These are phyloP conservation scores for Desoria tigrina DNA, from an alignment of 2,888 invertebrate species.

Conservation along the genomic window DNA sequence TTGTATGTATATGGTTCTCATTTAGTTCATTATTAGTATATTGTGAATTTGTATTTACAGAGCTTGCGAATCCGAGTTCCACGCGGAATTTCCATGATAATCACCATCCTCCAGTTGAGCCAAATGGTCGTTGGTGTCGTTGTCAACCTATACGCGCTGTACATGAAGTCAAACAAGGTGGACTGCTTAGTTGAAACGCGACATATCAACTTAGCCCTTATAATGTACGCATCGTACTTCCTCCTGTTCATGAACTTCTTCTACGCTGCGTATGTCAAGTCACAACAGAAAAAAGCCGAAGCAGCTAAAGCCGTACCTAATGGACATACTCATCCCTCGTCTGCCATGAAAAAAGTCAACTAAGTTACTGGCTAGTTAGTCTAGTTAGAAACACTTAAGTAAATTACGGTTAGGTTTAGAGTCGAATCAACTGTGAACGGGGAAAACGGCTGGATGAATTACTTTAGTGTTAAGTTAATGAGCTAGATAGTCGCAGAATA, in stretches of 20 bases:
- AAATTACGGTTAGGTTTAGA: no score
- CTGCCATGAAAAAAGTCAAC: slow-evolving; percentile 2
- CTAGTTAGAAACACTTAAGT: no score
- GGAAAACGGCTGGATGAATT: no score
- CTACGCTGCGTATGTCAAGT: slow-evolving; percentile 74
- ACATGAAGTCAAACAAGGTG: slow-evolving; percentile 62
- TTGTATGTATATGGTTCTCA: no score
- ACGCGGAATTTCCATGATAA: slow-evolving; percentile 80
- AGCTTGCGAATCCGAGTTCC: slow-evolving; percentile 64
- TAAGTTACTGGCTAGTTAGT: no score
- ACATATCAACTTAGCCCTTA: slow-evolving; percentile 81
- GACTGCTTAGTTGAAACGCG: slow-evolving; percentile 81
- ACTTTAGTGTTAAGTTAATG: no score
- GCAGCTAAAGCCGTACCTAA: background rate
- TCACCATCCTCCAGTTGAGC: slow-evolving; percentile 65
- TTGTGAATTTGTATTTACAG: background rate
- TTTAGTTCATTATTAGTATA: no score
- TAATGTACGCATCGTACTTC: slow-evolving; percentile 94
- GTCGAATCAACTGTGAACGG: no score
- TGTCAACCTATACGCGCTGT: slow-evolving; percentile 85
- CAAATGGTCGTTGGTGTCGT: slow-evolving; percentile 78
- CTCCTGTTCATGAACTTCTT: slow-evolving; percentile 91
- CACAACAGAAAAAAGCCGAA: slow-evolving; percentile 2
- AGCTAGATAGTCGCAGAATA: no score
- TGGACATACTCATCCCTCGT: background rate